phyloP scores from a whole-genome alignment of 2,113 vertebrate species.

The Girardinichthys multiradiatus region DNA sequence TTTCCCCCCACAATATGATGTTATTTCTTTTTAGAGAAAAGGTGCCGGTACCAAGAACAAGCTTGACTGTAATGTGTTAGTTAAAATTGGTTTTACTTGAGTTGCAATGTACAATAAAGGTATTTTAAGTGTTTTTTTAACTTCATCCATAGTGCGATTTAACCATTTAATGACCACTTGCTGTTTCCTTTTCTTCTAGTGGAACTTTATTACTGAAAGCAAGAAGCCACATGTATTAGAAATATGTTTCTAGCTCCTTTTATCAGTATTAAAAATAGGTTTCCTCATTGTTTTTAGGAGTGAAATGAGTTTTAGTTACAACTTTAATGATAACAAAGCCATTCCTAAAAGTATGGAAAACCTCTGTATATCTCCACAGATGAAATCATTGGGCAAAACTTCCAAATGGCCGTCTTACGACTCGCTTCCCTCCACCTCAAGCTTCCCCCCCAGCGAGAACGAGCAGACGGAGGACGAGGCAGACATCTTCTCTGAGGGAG shows the following conservation, averaged over 20 bases:
- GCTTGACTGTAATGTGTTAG: too few species aligned
- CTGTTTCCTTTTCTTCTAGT: not conserved
- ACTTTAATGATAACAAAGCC: not conserved
- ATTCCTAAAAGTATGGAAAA: too few species aligned
- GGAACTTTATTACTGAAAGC: not conserved
- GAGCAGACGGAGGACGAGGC: constrained; percentile 79
- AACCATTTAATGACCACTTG: too few species aligned
- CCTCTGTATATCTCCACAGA: constrained; percentile 39
- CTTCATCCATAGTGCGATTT: too few species aligned
- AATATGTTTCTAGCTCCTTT: not conserved
- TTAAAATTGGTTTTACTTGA: too few species aligned
- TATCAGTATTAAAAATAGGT: not conserved
- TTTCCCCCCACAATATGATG: not conserved
- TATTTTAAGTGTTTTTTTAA: too few species aligned
- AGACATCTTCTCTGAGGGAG: constrained; percentile 77
- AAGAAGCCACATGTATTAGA: not conserved
- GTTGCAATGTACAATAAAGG: too few species aligned
- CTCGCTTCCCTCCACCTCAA: constrained; percentile 67
- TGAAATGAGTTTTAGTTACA: not conserved
- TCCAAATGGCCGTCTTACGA: constrained; percentile 77
- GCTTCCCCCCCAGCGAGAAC: constrained; percentile 68
- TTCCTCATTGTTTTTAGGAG: not conserved
- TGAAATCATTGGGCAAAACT: constrained; percentile 68
- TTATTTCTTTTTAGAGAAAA: not conserved
- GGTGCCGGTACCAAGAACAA: too few species aligned